These are phyloP conservation scores for Euthynnus affinis DNA, from an alignment of 2,797 vertebrate genomes.

Conservation along the genomic window DNA sequence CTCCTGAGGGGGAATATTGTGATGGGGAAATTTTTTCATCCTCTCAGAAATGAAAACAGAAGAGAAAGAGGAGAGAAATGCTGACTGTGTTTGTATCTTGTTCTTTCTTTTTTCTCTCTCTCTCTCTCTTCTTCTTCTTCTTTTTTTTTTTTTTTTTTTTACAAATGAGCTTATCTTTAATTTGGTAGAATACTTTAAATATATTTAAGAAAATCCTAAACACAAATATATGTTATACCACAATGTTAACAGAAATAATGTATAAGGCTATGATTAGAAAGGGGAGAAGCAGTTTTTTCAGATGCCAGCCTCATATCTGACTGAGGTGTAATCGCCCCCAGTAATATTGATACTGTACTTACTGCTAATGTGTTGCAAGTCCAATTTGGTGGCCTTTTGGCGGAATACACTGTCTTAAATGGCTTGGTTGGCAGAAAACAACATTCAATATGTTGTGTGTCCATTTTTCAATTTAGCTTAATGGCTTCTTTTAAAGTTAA, in stretches of 20 bases:
- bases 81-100: background rate
- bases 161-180: background rate
- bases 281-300: background rate
- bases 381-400: slow-evolving; percentile 29
- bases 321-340: slow-evolving; percentile 23
- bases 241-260: background rate
- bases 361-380: slow-evolving; percentile 40
- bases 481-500: slow-evolving; percentile 25
- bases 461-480: slow-evolving; percentile 26
- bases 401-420: slow-evolving; percentile 28
- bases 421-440: slow-evolving; percentile 27
- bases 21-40: slow-evolving; percentile 47
- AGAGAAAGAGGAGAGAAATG: slow-evolving; percentile 11
- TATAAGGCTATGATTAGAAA: slow-evolving; percentile 14
- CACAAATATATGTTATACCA: background rate
- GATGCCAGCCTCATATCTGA: background rate
- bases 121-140: too few species aligned
- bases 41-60: slow-evolving; percentile 44
- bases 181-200: background rate
- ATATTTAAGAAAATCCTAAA: slow-evolving; percentile 13
- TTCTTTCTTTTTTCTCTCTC: too few species aligned
- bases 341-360: slow-evolving; percentile 49
- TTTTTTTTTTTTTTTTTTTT: slow-evolving; percentile 3
- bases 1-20: slow-evolving; percentile 64
- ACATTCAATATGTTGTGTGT: slow-evolving; percentile 10